Base-by-base conservation (phyloP, 2,113 vertebrate species). In the Mirza zaza region DNA sequence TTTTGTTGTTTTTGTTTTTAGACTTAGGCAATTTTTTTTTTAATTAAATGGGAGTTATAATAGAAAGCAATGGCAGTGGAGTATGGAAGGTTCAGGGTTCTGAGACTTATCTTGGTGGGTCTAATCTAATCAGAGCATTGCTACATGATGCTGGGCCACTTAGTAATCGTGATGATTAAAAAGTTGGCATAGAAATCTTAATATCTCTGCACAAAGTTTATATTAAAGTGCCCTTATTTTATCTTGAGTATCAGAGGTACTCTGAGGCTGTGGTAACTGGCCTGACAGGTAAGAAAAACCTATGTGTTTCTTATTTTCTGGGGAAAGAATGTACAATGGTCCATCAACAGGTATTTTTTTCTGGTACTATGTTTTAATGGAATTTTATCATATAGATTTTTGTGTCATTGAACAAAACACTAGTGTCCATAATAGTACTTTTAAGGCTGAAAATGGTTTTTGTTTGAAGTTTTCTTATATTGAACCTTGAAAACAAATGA, bases 381-480 rank as follows among this genome's bases (percentile, higher is more conserved):
- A 34, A 42, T 90, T 90, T 95, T 83, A 42, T 90, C 42, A 34
- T 20, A n/a, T 39, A 18, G n/a, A 87, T 67, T 81, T 50, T 90
- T 59, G 18, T 52, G 17, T 90, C 48, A 42, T 32, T 34, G 75
- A 83, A 70, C 70, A 91, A 27, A 18, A 32, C 21, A 55, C 5
- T 50, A 27, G 29, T 82, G 21, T 75, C 39, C 63, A 73, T 50
- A 48, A 0, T 80, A 73, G 93, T 73, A 27, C 50, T 88, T 95
- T 85, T 67, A 77, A 97, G 71, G 29, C 52, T 87, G 59, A 75
- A 45, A 55, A 80, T 76, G 42, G 76, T 90, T 94, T 94, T 81
- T 32, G 12, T 63, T 25, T 77, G 57, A 77, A 25, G 23, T 0
- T 75, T 85, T 82, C 61, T 97, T 82, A 39, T 39, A 42, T 42